Percentiles rank a stretch among this genome's conserved stretches.
phyloP scores from a whole-genome alignment of 2,113 vertebrate genomes.

The Bufo gargarizans region DNA sequence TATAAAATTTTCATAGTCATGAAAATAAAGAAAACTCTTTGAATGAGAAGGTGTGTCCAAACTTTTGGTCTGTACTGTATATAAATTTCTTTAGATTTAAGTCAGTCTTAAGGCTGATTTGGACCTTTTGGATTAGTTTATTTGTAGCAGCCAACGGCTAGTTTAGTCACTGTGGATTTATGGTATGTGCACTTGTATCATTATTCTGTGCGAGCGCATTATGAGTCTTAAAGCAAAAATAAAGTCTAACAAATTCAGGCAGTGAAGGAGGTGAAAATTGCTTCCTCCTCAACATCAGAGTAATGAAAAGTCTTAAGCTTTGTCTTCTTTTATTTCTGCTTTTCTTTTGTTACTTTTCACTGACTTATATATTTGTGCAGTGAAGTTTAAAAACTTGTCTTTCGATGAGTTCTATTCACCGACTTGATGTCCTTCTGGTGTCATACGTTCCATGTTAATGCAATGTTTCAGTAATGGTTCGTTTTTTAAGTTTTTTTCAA shows the following conservation, averaged over 20 bases:
- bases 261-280: constrained; percentile 81
- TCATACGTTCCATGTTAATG: background rate
- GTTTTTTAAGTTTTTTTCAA: background rate
- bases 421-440: background rate
- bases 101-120: background rate
- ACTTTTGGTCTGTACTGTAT: too few species aligned
- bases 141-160: background rate
- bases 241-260: constrained; percentile 75
- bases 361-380: constrained; percentile 58
- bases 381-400: constrained; percentile 60
- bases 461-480: background rate
- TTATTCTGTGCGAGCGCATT: constrained; percentile 66
- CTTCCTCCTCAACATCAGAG: constrained; percentile 78
- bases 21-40: too few species aligned
- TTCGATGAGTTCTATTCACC: background rate
- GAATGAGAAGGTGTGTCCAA: too few species aligned
- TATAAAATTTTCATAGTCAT: too few species aligned
- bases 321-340: constrained; percentile 69
- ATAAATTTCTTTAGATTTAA: too few species aligned
- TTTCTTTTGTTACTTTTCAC: constrained; percentile 44
- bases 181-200: constrained; percentile 55
- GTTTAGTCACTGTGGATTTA: constrained; percentile 64
- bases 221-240: constrained; percentile 70
- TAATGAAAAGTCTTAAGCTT: constrained; percentile 74
- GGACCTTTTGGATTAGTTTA: background rate